Conservation (phyloP, 2,113 vertebrate species). For the Tichodroma muraria region DNA sequence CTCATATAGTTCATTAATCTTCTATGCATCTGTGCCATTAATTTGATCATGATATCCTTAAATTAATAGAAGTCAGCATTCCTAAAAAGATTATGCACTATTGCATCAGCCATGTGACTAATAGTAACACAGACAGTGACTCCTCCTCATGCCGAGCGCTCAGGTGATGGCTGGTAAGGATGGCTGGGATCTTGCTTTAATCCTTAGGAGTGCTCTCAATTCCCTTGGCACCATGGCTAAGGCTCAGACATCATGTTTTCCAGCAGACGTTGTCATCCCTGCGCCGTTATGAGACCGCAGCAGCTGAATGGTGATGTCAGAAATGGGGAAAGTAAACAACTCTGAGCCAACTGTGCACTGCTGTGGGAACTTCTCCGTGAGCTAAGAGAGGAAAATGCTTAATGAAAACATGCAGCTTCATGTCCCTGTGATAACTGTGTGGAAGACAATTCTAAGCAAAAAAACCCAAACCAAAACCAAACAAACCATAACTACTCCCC, state of each 20-base stretch:
- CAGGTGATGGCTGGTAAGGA: not conserved
- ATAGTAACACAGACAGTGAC: not conserved
- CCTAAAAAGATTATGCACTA: not conserved
- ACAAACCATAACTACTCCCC: too few species aligned
- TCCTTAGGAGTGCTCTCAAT: not conserved
- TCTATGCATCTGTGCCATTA: not conserved
- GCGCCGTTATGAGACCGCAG: rapidly evolving
- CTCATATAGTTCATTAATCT: not conserved
- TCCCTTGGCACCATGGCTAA: not conserved
- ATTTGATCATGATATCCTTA: not conserved
- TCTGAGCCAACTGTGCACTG: not conserved
- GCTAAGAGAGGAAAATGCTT: not conserved
- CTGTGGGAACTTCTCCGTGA: not conserved
- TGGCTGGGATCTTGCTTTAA: not conserved
- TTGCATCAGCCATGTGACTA: not conserved
- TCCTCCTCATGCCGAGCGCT: not conserved
- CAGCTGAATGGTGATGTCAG: not conserved
- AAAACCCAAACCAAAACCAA: not conserved
- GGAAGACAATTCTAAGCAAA: not conserved
- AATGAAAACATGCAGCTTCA: not conserved
- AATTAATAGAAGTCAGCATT: constrained; percentile 24
- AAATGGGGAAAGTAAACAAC: not conserved
- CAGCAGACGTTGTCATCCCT: not conserved
- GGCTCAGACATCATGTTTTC: not conserved
- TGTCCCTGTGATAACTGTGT: not conserved